A percentile compares a stretch with the other conserved stretches of the same genome.
phyloP scores from a whole-genome alignment of 2,113 vertebrate genomes.

The Serilophus lunatus region DNA sequence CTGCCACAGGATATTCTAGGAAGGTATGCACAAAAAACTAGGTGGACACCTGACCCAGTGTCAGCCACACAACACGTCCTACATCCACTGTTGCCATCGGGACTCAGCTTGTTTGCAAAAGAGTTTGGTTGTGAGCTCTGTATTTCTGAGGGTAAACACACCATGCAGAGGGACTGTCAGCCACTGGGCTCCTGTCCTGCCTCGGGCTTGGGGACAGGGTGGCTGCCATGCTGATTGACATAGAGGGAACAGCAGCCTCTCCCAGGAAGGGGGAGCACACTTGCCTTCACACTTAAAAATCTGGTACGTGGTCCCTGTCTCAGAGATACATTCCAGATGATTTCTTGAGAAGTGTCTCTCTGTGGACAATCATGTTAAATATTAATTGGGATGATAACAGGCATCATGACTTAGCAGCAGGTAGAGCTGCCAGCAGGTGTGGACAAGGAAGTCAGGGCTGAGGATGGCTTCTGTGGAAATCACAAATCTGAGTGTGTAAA shows the following conservation, averaged over 20 bases:
- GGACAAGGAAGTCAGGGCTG: neutral
- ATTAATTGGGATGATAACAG: neutral
- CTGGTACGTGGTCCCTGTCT: neutral
- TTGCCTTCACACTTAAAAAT: neutral
- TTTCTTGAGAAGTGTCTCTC: neutral
- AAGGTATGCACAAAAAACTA: neutral
- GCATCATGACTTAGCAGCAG: neutral
- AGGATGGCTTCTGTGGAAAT: neutral
- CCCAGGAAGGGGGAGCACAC: neutral
- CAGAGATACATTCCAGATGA: no score
- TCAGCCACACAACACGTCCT: neutral
- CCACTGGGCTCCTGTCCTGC: neutral
- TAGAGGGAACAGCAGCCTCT: neutral
- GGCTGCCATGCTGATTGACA: neutral
- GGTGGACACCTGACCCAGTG: no score
- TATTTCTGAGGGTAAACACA: neutral
- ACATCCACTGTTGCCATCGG: neutral
- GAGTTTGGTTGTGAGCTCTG: neutral
- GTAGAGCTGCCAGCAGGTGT: neutral
- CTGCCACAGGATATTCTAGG: neutral
- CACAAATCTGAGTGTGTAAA: neutral
- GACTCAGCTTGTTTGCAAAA: neutral
- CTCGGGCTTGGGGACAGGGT: neutral
- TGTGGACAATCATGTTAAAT: neutral
- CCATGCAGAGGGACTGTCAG: neutral